These are phyloP conservation scores for Rhimphoctona megacephalus DNA, from an alignment of 2,888 invertebrate genomes.

Conservation along the genomic window DNA sequence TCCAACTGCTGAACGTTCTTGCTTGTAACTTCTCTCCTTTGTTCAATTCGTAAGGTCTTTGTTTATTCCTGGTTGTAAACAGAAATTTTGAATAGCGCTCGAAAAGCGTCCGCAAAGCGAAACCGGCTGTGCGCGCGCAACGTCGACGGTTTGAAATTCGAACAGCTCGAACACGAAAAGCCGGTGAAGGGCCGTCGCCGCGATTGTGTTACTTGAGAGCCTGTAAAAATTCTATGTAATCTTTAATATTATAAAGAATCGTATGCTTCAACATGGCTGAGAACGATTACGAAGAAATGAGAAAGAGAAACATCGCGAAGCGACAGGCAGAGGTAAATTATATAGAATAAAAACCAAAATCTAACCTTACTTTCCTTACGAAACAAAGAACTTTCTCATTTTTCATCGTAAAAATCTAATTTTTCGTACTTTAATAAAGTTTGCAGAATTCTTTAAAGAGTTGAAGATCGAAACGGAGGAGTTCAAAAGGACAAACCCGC, in stretches of 20 bases:
- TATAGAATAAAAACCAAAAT: conserved; percentile 23
- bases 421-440: conserved; percentile 69
- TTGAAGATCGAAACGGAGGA: conserved; percentile 70
- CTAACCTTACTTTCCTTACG: conserved; percentile 53
- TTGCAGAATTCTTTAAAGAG: conserved; percentile 78
- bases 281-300: conserved; percentile 78
- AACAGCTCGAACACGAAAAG: conserved; percentile 3
- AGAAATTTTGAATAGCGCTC: background rate
- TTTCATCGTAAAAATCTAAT: background rate
- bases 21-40: too few species aligned
- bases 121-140: background rate
- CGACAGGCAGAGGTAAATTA: conserved; percentile 79
- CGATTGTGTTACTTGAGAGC: background rate
- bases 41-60: too few species aligned
- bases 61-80: background rate
- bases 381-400: background rate
- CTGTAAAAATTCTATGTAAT: background rate
- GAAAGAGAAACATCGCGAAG: conserved; percentile 80
- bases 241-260: background rate
- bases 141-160: conserved; percentile 23
- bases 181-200: background rate
- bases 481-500: conserved; percentile 65
- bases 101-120: too few species aligned
- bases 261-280: conserved; percentile 63
- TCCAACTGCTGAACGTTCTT: too few species aligned